Evolutionary conservation across 1,140 invertebrate species (phyloP).

Genomic region (Nixonia krombeini): DNA sequence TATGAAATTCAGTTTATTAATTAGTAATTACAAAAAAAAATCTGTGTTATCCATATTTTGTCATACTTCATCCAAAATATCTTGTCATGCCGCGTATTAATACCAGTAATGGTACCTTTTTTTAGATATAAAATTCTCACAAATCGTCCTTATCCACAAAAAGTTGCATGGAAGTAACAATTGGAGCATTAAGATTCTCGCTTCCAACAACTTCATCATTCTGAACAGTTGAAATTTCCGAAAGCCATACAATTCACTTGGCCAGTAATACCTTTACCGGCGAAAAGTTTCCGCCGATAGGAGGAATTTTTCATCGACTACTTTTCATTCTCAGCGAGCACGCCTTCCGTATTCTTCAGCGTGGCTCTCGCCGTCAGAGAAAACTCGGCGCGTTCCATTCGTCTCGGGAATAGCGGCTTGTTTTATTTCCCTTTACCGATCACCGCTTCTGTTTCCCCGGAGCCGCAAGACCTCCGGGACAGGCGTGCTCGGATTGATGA

Average conservation of each 20-base stretch:
- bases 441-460: background rate
- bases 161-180: no score
- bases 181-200: no score
- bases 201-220: no score
- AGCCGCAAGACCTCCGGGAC: slow-evolving; percentile 6
- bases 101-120: no score
- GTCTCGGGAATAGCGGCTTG: background rate
- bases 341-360: background rate
- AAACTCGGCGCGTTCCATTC: background rate
- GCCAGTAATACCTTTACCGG: background rate
- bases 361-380: background rate
- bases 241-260: background rate
- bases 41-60: no score
- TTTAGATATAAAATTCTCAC: no score
- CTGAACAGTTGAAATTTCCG: background rate
- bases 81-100: no score
- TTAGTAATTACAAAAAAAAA: no score
- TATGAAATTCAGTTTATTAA: no score
- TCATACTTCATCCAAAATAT: no score
- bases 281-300: background rate
- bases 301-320: background rate
- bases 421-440: background rate
- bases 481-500: slow-evolving; percentile 6
- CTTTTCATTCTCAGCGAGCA: background rate
- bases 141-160: no score